Evolutionary conservation across 2,888 invertebrate species (phyloP).

Genomic region (Scaptodrosophila latifasciaeformis): DNA sequence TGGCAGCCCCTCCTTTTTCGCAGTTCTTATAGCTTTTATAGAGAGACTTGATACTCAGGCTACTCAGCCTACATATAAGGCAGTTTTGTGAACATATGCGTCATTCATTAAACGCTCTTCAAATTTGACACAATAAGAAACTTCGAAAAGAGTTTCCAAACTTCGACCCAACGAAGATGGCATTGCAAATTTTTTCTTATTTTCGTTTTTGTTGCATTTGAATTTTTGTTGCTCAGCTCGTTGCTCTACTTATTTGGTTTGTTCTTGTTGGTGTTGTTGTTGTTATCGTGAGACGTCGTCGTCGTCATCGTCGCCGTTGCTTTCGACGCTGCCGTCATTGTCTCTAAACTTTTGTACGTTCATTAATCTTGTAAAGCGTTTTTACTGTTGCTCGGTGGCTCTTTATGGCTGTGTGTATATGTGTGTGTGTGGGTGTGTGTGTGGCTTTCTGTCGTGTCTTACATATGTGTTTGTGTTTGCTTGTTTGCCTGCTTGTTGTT

Average conservation of each 20-base stretch:
- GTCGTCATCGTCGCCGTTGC: conserved; percentile 21
- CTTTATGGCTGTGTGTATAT: conserved; percentile 10
- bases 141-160: conserved; percentile 11
- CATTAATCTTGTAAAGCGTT: conserved; percentile 67
- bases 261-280: conserved; percentile 15
- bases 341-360: conserved; percentile 68
- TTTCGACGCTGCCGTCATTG: conserved; percentile 57
- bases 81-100: too few species aligned
- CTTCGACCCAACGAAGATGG: background rate
- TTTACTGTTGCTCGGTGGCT: conserved; percentile 40
- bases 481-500: conserved; percentile 33
- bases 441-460: conserved; percentile 21
- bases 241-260: conserved; percentile 31
- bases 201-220: conserved; percentile 14
- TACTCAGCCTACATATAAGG: too few species aligned
- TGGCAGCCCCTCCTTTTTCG: too few species aligned
- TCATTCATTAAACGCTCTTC: too few species aligned
- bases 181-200: background rate
- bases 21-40: too few species aligned
- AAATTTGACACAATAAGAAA: background rate
- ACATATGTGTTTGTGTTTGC: conserved; percentile 32
- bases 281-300: conserved; percentile 3
- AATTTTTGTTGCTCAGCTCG: conserved; percentile 35
- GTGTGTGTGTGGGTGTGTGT: conserved; percentile 8
- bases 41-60: too few species aligned